Evolutionary conservation across 2,113 vertebrate species (phyloP).

Genomic region (Boulengeromyrus knoepffleri): DNA sequence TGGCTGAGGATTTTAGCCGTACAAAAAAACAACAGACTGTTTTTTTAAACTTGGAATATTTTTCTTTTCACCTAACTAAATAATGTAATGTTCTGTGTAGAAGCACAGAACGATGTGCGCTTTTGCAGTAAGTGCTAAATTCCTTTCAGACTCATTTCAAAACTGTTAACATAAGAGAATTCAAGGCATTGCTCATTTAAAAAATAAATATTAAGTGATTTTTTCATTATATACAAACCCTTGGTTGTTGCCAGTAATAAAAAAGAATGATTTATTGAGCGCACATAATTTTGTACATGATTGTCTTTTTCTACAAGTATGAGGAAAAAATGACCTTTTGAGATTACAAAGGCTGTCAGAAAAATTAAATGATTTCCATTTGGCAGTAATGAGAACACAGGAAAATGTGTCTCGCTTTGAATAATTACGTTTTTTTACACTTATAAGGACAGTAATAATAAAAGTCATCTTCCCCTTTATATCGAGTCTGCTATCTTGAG

Average conservation of each 20-base stretch:
- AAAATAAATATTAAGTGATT: background rate
- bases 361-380: slow-evolving; percentile 49
- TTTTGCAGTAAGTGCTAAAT: background rate
- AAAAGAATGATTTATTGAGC: background rate
- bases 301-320: background rate
- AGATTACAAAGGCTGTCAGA: slow-evolving; percentile 45
- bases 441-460: background rate
- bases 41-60: background rate
- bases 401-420: slow-evolving; percentile 29
- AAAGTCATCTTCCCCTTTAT: background rate
- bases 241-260: background rate
- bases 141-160: background rate
- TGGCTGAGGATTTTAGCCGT: background rate
- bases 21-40: slow-evolving; percentile 9
- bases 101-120: background rate
- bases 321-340: slow-evolving; percentile 40
- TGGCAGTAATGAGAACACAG: slow-evolving; percentile 49
- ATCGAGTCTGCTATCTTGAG: background rate
- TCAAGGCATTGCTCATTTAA: background rate
- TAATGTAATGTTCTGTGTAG: background rate
- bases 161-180: background rate
- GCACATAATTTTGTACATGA: background rate
- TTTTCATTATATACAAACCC: background rate
- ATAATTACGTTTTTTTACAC: slow-evolving; percentile 1
- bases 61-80: background rate